Evolutionary conservation across 2,888 invertebrate genomes (phyloP).

Genomic region (Saturnia pavonia): DNA sequence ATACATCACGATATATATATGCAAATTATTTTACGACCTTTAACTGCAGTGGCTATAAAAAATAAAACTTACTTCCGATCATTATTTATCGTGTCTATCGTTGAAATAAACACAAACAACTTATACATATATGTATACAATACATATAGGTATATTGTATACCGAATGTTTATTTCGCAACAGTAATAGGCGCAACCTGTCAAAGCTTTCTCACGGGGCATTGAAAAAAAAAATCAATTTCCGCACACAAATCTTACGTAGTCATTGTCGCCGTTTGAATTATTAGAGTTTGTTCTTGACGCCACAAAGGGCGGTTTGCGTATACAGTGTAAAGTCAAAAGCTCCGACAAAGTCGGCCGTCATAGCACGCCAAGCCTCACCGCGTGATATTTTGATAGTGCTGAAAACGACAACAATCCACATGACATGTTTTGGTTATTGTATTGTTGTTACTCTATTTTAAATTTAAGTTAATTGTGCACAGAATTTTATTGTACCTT

Average conservation of each 20-base stretch:
- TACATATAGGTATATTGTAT: background rate
- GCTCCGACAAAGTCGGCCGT: slow-evolving; percentile 62
- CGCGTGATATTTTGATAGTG: slow-evolving; percentile 66
- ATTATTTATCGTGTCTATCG: background rate
- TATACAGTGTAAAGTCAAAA: slow-evolving; percentile 45
- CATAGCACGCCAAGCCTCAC: slow-evolving; percentile 61
- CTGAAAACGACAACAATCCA: slow-evolving; percentile 73
- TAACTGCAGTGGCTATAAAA: background rate
- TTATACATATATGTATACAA: slow-evolving; percentile 17
- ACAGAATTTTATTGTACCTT: slow-evolving; percentile 51
- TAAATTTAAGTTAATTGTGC: slow-evolving; percentile 62
- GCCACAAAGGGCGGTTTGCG: slow-evolving; percentile 54
- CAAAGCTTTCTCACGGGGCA: slow-evolving; percentile 74
- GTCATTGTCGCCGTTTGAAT: slow-evolving; percentile 78
- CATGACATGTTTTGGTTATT: slow-evolving; percentile 73
- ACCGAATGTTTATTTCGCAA: slow-evolving; percentile 41
- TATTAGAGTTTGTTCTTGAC: slow-evolving; percentile 62
- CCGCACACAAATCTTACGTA: slow-evolving; percentile 78
- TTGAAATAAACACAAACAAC: background rate
- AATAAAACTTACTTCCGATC: slow-evolving; percentile 46
- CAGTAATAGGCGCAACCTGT: slow-evolving; percentile 65
- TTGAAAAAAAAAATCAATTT: slow-evolving; percentile 81
- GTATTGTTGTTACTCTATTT: slow-evolving; percentile 47
- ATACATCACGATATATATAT: background rate
- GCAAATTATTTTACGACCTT: slow-evolving; percentile 4